phyloP scores from a whole-genome alignment of 2,797 vertebrate species.

The Spatula versicolor region DNA sequence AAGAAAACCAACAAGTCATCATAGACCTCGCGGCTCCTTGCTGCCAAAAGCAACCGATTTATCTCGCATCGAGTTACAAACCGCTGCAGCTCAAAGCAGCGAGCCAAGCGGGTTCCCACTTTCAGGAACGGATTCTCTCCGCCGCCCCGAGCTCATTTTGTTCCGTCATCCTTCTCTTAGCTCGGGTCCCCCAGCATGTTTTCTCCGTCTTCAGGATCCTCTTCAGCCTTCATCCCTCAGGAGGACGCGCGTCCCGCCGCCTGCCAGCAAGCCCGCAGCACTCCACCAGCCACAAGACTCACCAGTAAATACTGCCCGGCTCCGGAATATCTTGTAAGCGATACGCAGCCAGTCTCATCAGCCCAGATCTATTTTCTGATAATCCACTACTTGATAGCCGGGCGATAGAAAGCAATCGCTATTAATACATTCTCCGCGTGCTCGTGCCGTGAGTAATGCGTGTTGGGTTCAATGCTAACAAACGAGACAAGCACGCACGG shows the following conservation, averaged over 20 bases:
- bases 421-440: conserved; percentile 89
- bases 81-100: conserved; percentile 54
- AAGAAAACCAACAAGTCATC: conserved; percentile 94
- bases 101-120: not conserved
- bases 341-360: conserved; percentile 76
- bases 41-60: conserved; percentile 45
- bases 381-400: conserved; percentile 85
- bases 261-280: conserved; percentile 35
- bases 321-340: conserved; percentile 85
- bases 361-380: conserved; percentile 89
- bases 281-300: not conserved
- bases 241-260: not conserved
- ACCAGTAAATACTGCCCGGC: conserved; percentile 79
- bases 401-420: conserved; percentile 85
- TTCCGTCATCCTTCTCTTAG: conserved; percentile 36
- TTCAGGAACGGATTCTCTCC: not conserved
- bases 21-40: conserved; percentile 75
- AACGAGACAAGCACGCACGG: conserved; percentile 80
- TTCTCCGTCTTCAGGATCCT: conserved; percentile 72
- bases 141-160: not conserved
- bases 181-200: conserved; percentile 7
- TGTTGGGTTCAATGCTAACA: conserved; percentile 73
- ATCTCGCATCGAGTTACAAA: conserved; percentile 55
- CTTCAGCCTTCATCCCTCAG: conserved; percentile 81
- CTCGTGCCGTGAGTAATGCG: conserved; percentile 87